These are phyloP conservation scores for Eristalinus sepulchralis DNA, from an alignment of 2,888 invertebrate genomes.

Conservation along the genomic window DNA sequence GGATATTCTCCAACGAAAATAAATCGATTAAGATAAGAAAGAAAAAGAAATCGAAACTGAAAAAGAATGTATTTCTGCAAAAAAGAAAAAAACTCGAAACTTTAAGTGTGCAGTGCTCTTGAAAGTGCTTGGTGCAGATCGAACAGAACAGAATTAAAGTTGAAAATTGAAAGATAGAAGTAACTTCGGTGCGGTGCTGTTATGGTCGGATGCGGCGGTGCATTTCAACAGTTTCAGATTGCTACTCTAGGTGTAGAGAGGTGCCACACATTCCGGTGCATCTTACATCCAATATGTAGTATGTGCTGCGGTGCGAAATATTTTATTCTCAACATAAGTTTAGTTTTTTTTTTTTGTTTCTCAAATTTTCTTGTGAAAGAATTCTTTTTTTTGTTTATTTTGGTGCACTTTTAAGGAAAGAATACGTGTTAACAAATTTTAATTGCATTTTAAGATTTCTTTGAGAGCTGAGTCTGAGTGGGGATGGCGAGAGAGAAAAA, in stretches of 20 bases:
- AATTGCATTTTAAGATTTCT: neutral
- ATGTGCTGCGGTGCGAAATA: conserved; percentile 54
- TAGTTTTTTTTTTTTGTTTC: conserved; percentile 47
- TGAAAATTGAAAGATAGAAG: conserved; percentile 7
- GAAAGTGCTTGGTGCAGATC: conserved; percentile 11
- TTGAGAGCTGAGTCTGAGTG: neutral
- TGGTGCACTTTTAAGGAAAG: conserved; percentile 61
- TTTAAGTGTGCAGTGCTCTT: conserved; percentile 48
- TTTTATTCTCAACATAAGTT: neutral
- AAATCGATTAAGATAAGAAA: neutral
- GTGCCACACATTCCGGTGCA: conserved; percentile 71
- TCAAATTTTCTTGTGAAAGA: conserved; percentile 47
- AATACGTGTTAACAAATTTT: conserved; percentile 2
- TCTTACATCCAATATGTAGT: conserved; percentile 63
- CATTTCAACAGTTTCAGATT: conserved; percentile 38
- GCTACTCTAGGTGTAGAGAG: conserved; percentile 45
- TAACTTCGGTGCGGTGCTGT: conserved; percentile 32
- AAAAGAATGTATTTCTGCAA: neutral
- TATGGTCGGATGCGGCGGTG: conserved; percentile 45
- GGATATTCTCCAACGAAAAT: no score
- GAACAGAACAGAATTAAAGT: conserved; percentile 15
- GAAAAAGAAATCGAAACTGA: no score
- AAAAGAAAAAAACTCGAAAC: neutral
- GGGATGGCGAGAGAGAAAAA: conserved; percentile 73
- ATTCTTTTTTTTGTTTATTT: conserved; percentile 38